Evolutionary conservation across 2,888 invertebrate species (phyloP), one percentile per base, ranked within the genome.

Genomic region (Ochropacha duplaris): DNA sequence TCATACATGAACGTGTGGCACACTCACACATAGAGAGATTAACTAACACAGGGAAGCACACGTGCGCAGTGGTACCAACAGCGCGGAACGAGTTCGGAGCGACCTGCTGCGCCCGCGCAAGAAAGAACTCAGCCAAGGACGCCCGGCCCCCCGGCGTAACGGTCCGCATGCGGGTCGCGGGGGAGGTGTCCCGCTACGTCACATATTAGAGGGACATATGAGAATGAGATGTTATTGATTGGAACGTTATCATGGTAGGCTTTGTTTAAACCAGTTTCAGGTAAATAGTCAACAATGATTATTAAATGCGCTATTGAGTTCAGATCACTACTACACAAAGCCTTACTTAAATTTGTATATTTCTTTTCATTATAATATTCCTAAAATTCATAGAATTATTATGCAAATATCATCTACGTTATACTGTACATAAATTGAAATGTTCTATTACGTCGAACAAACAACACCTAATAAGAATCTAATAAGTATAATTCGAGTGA

Each of bases 61-160:
- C 88, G 87, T 88, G 88, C 83, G 76, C 82, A 78, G 78, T 71
- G 76, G 78, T 75, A 75, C 76, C 78, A 72, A 75, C 83, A 72
- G 86, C 84, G 85, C 80, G 86, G 90, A 90, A 90, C 91, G 89
- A 81, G 91, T 90, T 85, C 84, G 82, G 78, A 81, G 72, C 85
- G 87, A 87, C 87, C 90, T 90, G 90, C 88, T 87, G 88, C 85
- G 86, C 83, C 83, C 83, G 85, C 79, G 86, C 87, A 83, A 88
- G 89, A 89, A 88, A 92, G 90, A 92, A 92, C 91, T 92, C 92
- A 92, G 92, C 92, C 92, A 92, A 92, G 92, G 92, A 92, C 92
- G 92, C 90, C n/a, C n/a, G n/a, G n/a, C n/a, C n/a, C n/a, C n/a
- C n/a, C 83, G 82, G 81, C 82, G 87, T 92, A 92, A 92, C 92